A percentile compares a stretch with the other conserved stretches of the same genome.
Conservation (phyloP, 2,888 invertebrate genomes). For the Andrena chrysosceles region DNA sequence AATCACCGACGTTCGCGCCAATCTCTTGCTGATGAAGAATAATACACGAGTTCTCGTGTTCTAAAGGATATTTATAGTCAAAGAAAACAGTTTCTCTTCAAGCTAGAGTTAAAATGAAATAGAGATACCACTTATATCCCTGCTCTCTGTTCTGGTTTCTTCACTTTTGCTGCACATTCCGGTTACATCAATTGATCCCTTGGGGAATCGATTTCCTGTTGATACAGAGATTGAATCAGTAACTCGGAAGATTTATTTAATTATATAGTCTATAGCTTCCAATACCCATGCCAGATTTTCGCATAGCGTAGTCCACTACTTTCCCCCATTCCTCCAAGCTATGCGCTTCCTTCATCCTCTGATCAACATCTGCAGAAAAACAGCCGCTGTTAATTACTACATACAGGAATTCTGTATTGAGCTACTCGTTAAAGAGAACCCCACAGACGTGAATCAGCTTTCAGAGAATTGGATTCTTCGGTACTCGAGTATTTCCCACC, state of each 20-base stretch:
- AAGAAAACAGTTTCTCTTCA: too few relatives aligned
- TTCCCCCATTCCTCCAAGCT: conserved; percentile 72
- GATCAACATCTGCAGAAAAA: conserved; percentile 4
- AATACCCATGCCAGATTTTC: background rate
- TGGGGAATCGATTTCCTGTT: background rate
- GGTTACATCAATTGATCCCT: too few relatives aligned
- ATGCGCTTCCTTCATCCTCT: conserved; percentile 35
- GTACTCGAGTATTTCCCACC: background rate
- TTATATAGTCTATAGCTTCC: background rate
- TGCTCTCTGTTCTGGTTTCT: background rate
- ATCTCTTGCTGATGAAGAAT: conserved; percentile 21
- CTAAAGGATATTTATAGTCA: background rate
- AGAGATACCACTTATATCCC: background rate
- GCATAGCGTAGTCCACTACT: conserved; percentile 42
- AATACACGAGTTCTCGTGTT: conserved; percentile 21
- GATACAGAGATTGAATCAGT: background rate
- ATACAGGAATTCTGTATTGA: background rate
- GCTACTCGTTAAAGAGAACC: background rate
- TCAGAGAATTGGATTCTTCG: background rate
- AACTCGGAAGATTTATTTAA: background rate
- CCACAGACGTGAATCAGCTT: conserved; percentile 34
- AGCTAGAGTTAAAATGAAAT: background rate
- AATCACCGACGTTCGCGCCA: conserved; percentile 20
- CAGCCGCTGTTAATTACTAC: background rate
- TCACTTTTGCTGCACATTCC: background rate